These are phyloP conservation scores for Cydia fagiglandana DNA, from an alignment of 1,140 invertebrate species.

Conservation along the genomic window DNA sequence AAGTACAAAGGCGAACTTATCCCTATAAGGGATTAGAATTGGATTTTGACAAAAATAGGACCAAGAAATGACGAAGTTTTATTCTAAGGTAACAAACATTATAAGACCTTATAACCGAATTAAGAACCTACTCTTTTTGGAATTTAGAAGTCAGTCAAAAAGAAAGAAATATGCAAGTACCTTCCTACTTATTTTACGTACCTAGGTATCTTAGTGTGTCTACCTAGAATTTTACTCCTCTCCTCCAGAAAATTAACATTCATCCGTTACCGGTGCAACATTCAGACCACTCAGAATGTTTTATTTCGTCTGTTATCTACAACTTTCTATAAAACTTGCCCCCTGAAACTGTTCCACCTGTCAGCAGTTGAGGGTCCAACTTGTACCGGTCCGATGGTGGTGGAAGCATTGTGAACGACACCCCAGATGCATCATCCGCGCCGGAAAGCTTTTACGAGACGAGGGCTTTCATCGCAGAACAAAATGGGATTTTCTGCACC, in stretches of 20 bases:
- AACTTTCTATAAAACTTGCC: not conserved
- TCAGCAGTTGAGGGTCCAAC: not conserved
- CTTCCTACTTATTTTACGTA: no score
- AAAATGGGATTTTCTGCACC: conserved; percentile 8
- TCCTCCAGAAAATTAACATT: not conserved
- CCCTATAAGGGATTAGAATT: no score
- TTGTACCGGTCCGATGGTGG: not conserved
- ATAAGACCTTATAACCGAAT: no score
- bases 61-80: no score
- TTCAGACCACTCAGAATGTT: not conserved
- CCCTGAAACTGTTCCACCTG: no score
- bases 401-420: not conserved
- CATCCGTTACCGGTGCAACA: not conserved
- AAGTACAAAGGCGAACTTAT: no score
- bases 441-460: conserved; percentile 13
- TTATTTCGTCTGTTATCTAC: not conserved
- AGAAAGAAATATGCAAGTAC: no score
- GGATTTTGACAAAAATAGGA: no score
- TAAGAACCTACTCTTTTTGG: no score
- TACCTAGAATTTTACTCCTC: not conserved
- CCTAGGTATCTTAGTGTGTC: no score
- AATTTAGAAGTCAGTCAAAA: no score
- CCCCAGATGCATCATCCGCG: conserved; percentile 7
- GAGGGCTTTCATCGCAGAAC: conserved; percentile 19
- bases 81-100: no score